phyloP scores from a whole-genome alignment of 1,140 invertebrate genomes.

The Leptopilina boulardi region DNA sequence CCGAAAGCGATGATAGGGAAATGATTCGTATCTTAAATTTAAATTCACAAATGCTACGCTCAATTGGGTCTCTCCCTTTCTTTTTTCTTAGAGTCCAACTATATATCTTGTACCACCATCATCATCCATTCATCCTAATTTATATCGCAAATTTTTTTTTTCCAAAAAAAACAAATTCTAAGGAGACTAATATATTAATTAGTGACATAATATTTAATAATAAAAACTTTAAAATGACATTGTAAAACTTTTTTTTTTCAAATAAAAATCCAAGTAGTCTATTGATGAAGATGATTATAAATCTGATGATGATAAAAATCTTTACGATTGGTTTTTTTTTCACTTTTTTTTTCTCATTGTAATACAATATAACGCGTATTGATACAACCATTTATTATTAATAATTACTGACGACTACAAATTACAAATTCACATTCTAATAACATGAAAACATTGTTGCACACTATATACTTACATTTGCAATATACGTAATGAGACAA shows the following conservation, averaged over 20 bases:
- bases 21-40: conserved; percentile 23
- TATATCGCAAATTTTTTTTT: neutral
- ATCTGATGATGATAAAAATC: neutral
- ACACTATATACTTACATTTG: conserved; percentile 1
- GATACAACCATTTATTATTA: conserved; percentile 19
- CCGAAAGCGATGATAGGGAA: conserved; percentile 22
- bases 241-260: too few relatives aligned
- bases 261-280: too few relatives aligned
- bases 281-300: too few relatives aligned
- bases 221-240: too few relatives aligned
- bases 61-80: neutral
- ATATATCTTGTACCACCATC: neutral
- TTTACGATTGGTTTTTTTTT: too few relatives aligned
- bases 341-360: conserved; percentile 1
- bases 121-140: neutral
- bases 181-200: too few relatives aligned
- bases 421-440: conserved; percentile 16
- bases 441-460: conserved; percentile 21
- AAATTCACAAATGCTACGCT: neutral
- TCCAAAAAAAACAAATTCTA: too few relatives aligned
- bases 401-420: neutral
- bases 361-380: neutral
- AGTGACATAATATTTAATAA: too few relatives aligned
- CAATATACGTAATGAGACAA: neutral
- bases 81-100: neutral